phyloP scores from a whole-genome alignment of 1,140 invertebrate species.

The Lysiphlebus fabarum region DNA sequence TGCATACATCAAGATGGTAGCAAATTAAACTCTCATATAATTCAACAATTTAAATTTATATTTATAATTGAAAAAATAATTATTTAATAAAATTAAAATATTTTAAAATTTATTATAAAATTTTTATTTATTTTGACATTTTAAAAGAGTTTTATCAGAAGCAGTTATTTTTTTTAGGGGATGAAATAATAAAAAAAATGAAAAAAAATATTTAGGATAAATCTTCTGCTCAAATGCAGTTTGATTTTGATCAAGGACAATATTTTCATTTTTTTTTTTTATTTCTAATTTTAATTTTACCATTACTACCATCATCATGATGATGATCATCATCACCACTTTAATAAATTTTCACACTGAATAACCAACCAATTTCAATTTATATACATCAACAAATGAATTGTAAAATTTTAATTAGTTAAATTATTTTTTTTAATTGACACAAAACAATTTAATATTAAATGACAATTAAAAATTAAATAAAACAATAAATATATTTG shows the following conservation, averaged over 20 bases:
- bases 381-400: neutral
- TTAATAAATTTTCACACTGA: neutral
- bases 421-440: conserved; percentile 1
- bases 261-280: conserved; percentile 24
- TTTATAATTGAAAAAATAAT: too few relatives aligned
- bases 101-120: too few relatives aligned
- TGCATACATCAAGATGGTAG: too few relatives aligned
- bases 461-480: too few relatives aligned
- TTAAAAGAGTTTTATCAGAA: too few relatives aligned
- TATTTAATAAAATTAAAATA: too few relatives aligned
- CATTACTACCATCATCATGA: neutral
- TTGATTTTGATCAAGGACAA: conserved; percentile 31
- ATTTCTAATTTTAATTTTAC: neutral
- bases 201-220: conserved; percentile 19
- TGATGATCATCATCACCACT: neutral
- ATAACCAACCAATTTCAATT: neutral
- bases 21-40: too few relatives aligned
- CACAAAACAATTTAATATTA: neutral
- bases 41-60: too few relatives aligned
- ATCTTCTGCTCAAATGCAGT: conserved; percentile 29
- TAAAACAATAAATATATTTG: too few relatives aligned
- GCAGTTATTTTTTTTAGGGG: too few relatives aligned
- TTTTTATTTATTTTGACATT: too few relatives aligned
- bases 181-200: too few relatives aligned
- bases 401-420: neutral